Percentiles rank a stretch among this genome's conserved stretches.
Evolutionary conservation across 2,113 vertebrate genomes (phyloP).

Genomic region (Triplophysa siluroides): DNA sequence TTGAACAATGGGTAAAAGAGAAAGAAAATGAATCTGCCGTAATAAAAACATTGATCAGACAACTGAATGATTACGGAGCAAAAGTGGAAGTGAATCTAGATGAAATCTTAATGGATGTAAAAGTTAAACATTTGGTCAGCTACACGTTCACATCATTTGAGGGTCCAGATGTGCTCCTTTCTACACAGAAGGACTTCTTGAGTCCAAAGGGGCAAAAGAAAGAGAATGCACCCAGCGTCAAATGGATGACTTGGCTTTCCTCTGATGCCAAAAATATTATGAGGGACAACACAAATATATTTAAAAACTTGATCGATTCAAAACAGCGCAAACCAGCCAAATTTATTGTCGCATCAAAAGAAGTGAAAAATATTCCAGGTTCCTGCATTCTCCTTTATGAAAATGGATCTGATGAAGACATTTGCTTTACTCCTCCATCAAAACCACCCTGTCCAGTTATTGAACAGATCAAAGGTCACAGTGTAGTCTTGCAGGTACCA

Average conservation of each 20-base stretch:
- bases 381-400: conserved; percentile 40
- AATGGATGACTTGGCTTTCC: neutral
- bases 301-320: neutral
- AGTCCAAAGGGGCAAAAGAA: neutral
- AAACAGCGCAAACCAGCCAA: neutral
- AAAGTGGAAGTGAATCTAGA: conserved; percentile 21
- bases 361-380: conserved; percentile 20
- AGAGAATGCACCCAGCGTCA: neutral
- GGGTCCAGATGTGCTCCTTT: conserved; percentile 34
- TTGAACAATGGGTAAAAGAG: conserved; percentile 45
- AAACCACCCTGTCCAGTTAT: conserved; percentile 4
- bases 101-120: neutral
- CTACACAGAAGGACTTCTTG: conserved; percentile 29
- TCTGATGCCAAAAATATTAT: neutral
- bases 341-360: conserved; percentile 37
- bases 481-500: neutral
- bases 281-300: neutral
- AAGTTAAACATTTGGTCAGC: conserved; percentile 28
- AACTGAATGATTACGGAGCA: neutral
- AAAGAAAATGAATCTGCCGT: conserved; percentile 28
- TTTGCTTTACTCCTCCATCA: conserved; percentile 41
- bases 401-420: conserved; percentile 4
- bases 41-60: neutral
- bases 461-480: neutral
- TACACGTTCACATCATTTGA: conserved; percentile 50